These are phyloP conservation scores for Vidua macroura DNA, from an alignment of 2,113 vertebrate genomes.

Conservation along the genomic window DNA sequence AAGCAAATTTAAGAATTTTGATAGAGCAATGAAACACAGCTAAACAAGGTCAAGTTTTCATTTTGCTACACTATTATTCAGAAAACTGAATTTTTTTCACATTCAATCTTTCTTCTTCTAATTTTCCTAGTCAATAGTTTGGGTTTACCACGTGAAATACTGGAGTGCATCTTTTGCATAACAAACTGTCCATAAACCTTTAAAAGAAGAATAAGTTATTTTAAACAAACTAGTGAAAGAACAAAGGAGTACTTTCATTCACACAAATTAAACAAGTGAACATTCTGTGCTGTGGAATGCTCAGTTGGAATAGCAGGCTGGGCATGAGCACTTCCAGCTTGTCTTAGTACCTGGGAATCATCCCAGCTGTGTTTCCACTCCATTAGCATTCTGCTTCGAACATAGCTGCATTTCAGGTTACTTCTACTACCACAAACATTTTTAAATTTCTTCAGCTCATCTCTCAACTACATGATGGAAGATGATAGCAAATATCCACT, in stretches of 20 bases:
- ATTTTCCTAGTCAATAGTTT: neutral
- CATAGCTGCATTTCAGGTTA: neutral
- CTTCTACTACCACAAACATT: neutral
- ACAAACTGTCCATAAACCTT: neutral
- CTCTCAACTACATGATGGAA: neutral
- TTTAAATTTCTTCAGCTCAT: neutral
- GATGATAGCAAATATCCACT: neutral
- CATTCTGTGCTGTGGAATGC: rapidly evolving
- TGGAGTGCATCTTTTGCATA: neutral
- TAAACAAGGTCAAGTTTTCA: neutral
- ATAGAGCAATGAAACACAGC: neutral
- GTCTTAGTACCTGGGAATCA: neutral
- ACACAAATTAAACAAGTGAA: neutral
- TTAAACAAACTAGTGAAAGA: neutral
- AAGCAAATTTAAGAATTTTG: neutral
- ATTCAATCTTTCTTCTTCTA: neutral
- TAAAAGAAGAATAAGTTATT: neutral
- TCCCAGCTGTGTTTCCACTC: neutral
- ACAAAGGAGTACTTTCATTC: neutral
- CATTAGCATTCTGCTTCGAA: neutral
- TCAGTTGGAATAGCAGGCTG: neutral
- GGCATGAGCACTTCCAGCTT: neutral
- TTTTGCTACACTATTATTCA: neutral
- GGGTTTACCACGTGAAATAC: neutral
- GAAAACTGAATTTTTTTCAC: neutral